Base-by-base conservation (phyloP, 2,113 vertebrate species). In the Chlamydotis undulata region DNA sequence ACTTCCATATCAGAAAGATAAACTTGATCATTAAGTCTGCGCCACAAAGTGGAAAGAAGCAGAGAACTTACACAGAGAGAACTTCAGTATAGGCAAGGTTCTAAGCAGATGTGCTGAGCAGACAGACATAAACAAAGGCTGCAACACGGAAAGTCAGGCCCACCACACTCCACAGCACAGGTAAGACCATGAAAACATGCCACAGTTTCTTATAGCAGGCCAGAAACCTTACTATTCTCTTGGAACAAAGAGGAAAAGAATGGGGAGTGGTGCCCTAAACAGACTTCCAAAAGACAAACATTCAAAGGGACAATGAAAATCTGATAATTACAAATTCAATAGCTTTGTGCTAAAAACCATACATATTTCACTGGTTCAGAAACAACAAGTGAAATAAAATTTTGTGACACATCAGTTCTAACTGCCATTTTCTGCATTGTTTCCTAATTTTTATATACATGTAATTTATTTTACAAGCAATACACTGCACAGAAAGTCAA, bases 31-130 rank as follows among this genome's bases (percentile, higher is more conserved):
- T 37, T 37, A 87, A 80, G 37, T 26, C 52, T 33, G 5, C 1
- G 4, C 33, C 14, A 85, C 0, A 0, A 59, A 59, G 19, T 5
- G 7, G 33, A 84, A 74, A 84, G 28, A 12, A 53, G 25, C 7
- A 79, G 56, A 23, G 79, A 79, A 55, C 14, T 67, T 28, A 29
- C 1, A 4, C 12, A 63, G 11, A 45, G 57, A 83, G 3, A 80
- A 9, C 21, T 64, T 75, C 37, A 57, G 35, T 12, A 61, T 0
- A 59, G 17, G 14, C 6, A 63, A 78, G 15, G 11, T 47, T 81
- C 75, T 71, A 75, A 87, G n/a, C 37, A 65, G 21, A 65, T 64
- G 10, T 2, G 10, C 68, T 10, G 17, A 63, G 28, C 17, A 61
- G 43, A 47, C 24, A 55, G 65, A 89, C 55, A 31, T 7, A n/a